Conservation (phyloP, 1,140 invertebrate species). For the Saccostrea glomerata region DNA sequence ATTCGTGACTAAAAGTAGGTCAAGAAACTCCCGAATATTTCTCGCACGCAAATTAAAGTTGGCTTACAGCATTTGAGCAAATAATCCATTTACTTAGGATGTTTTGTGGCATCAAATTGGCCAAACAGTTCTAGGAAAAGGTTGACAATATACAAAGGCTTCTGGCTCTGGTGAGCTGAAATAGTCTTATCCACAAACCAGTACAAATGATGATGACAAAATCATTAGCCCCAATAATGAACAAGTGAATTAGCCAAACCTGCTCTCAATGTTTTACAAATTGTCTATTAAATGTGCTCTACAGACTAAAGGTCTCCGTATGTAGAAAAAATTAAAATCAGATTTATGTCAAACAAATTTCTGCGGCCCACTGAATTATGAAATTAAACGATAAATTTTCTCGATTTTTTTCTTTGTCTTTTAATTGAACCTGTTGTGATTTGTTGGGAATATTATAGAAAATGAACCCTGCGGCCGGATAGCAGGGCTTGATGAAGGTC, state of each 20-base stretch:
- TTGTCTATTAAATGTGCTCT: not conserved
- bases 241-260: not conserved
- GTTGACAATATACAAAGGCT: too few species aligned
- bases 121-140: too few species aligned
- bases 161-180: too few species aligned
- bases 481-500: constrained; percentile 34
- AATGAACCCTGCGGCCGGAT: constrained; percentile 4
- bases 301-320: not conserved
- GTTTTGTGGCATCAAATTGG: too few species aligned
- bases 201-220: not conserved
- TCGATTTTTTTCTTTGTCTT: not conserved
- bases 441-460: constrained; percentile 5
- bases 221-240: not conserved
- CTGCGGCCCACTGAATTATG: not conserved
- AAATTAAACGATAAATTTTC: not conserved
- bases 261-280: not conserved
- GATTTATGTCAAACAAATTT: constrained; percentile 5
- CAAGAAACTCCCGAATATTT: too few species aligned
- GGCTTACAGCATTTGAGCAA: too few species aligned
- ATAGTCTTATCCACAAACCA: not conserved
- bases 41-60: too few species aligned
- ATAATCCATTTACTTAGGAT: too few species aligned
- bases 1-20: too few species aligned
- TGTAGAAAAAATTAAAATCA: not conserved
- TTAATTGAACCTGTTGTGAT: not conserved